Conservation (phyloP, 2,888 invertebrate genomes). For the Cylloceria caligata region DNA sequence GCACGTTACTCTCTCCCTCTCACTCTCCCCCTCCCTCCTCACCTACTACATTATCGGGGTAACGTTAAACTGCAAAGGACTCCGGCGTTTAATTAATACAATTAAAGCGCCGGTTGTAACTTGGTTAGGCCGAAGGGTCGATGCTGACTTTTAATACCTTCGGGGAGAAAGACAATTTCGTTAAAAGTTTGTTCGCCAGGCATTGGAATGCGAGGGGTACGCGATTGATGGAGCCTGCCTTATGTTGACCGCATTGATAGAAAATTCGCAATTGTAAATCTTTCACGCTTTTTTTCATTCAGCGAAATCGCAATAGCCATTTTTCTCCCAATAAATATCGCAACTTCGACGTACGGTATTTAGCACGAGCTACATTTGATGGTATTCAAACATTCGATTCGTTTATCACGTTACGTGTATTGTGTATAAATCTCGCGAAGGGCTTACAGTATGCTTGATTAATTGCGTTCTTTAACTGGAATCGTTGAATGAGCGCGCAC, state of each 20-base stretch:
- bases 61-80: conserved; percentile 60
- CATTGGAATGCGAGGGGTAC: not conserved
- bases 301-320: not conserved
- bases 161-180: conserved; percentile 45
- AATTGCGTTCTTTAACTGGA: not conserved
- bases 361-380: too few species aligned
- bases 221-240: not conserved
- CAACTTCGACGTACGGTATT: not conserved
- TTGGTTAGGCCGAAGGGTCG: conserved; percentile 58
- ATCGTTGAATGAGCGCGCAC: not conserved
- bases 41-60: conserved; percentile 53
- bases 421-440: not conserved
- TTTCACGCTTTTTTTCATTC: not conserved
- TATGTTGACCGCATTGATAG: not conserved
- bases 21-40: conserved; percentile 22
- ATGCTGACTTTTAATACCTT: conserved; percentile 60
- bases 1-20: not conserved
- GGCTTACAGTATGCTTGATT: not conserved
- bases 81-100: conserved; percentile 64
- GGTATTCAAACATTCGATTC: not conserved
- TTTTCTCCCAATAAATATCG: not conserved
- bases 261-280: conserved; percentile 1
- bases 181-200: conserved; percentile 36
- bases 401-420: too few species aligned
- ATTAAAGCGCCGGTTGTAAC: conserved; percentile 62